A percentile compares a stretch with the other conserved stretches of the same genome.
Conservation (phyloP, 2,888 invertebrate genomes). For the Gryllus longicercus region DNA sequence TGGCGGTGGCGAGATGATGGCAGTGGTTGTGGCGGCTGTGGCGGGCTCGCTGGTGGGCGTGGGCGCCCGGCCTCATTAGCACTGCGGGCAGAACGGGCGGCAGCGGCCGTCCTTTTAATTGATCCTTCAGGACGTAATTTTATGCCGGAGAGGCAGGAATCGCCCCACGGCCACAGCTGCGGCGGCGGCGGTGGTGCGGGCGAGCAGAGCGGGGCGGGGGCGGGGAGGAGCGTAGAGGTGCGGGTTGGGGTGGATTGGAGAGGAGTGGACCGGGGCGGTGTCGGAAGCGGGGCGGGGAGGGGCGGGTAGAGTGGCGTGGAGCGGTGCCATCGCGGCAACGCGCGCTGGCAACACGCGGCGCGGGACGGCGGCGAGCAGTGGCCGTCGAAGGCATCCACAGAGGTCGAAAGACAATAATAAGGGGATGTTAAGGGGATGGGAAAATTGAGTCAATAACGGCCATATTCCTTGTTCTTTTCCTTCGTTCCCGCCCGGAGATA, state of each 20-base stretch:
- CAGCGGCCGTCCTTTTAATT: not conserved
- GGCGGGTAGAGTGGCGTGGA: not conserved
- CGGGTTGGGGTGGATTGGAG: not conserved
- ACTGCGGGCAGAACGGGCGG: not conserved
- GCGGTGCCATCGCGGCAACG: not conserved
- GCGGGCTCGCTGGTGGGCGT: not conserved
- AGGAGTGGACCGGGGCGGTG: not conserved
- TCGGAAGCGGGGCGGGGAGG: not conserved
- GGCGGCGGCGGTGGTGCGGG: not conserved
- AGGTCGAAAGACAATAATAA: too few species aligned
- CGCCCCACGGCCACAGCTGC: not conserved
- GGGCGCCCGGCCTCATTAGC: not conserved
- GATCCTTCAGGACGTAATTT: constrained; percentile 17
- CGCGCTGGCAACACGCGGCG: not conserved
- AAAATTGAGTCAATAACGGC: too few species aligned
- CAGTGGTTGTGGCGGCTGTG: not conserved
- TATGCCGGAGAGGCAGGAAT: constrained; percentile 2
- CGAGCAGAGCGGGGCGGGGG: not conserved
- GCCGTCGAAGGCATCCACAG: not conserved
- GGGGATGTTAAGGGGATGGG: too few species aligned
- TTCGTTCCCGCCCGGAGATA: too few species aligned
- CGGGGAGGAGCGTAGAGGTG: not conserved
- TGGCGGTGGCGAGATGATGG: too few species aligned
- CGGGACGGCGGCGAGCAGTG: not conserved
- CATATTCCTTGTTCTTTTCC: too few species aligned